phyloP scores from a whole-genome alignment of 1,140 invertebrate genomes.

The Solenopsis invicta region DNA sequence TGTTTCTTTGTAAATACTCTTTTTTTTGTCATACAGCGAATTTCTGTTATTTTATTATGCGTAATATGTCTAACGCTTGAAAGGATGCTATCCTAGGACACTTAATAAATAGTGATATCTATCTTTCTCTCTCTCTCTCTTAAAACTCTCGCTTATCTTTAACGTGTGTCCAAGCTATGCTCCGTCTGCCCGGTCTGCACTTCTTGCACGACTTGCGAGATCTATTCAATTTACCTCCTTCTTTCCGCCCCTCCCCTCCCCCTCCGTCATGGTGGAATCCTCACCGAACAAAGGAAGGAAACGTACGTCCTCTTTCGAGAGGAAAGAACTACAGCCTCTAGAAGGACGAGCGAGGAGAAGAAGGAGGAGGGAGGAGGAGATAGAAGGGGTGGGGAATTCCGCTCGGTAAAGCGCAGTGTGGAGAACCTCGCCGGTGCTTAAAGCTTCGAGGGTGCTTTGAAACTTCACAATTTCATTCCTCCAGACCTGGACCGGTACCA shows the following conservation, averaged over 20 bases:
- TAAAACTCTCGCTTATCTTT: constrained; percentile 34
- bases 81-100: no score
- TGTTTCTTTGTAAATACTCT: no score
- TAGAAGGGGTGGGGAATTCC: constrained; percentile 45
- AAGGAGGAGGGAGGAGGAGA: neutral
- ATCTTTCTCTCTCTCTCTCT: neutral
- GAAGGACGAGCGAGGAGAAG: neutral
- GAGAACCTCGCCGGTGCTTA: constrained; percentile 78
- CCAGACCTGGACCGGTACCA: constrained; percentile 72
- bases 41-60: no score
- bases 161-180: constrained; percentile 48
- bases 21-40: no score
- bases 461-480: constrained; percentile 82
- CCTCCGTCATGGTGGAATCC: constrained; percentile 66
- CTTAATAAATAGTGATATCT: no score
- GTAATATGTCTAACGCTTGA: no score
- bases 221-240: constrained; percentile 81
- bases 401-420: constrained; percentile 64
- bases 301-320: constrained; percentile 69
- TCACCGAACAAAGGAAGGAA: constrained; percentile 74
- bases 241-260: constrained; percentile 69
- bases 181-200: constrained; percentile 22
- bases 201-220: constrained; percentile 70
- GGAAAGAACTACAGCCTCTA: constrained; percentile 48
- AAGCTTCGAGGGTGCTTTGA: constrained; percentile 80